A percentile compares a stretch with the other conserved stretches of the same genome.
Conservation (phyloP, 2,113 vertebrate genomes). For the Albula glossodonta region DNA sequence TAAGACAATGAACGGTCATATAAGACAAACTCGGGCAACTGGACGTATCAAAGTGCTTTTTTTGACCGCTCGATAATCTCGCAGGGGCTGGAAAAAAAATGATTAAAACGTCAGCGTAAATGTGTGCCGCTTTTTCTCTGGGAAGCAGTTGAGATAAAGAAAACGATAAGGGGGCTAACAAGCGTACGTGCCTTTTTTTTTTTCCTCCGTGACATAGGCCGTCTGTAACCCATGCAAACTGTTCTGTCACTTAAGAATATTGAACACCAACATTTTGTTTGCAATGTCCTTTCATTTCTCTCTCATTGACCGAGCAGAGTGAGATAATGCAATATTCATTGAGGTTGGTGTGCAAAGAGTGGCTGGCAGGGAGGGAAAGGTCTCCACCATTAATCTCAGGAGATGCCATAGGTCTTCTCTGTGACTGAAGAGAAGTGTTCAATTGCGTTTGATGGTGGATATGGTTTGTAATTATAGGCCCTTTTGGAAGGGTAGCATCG, state of each 20-base stretch:
- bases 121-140: no score
- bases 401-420: background rate
- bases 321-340: constrained; percentile 29
- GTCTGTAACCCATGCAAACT: background rate
- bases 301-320: constrained; percentile 15
- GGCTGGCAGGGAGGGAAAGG: constrained; percentile 19
- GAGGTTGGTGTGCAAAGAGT: background rate
- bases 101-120: background rate
- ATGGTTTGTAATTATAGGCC: constrained; percentile 17
- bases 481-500: background rate
- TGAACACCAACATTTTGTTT: constrained; percentile 12
- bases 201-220: background rate
- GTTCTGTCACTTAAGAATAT: background rate
- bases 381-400: constrained; percentile 18
- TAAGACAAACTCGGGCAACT: background rate
- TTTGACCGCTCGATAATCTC: no score
- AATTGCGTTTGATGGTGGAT: background rate
- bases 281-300: constrained; percentile 10
- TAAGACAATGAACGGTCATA: no score
- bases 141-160: background rate
- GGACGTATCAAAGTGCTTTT: no score
- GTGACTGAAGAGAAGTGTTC: constrained; percentile 1
- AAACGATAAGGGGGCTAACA: background rate
- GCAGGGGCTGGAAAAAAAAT: no score
- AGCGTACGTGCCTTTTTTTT: background rate